These are phyloP conservation scores for Caenorhabditis auriculariae DNA, from an alignment of 2,888 invertebrate genomes.

Conservation along the genomic window DNA sequence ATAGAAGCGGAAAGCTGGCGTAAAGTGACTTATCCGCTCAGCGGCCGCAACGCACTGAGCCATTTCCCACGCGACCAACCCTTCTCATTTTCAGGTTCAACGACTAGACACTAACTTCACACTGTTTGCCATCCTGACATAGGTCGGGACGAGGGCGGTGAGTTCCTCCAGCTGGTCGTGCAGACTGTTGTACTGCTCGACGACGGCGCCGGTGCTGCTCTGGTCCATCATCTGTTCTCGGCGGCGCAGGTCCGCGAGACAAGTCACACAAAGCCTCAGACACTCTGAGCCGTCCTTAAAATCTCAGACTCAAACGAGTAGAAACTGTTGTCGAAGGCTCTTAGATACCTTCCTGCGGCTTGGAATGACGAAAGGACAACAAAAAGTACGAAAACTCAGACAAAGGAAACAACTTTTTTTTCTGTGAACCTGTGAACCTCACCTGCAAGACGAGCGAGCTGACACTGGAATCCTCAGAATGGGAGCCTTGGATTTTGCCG, in stretches of 20 bases:
- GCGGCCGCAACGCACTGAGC: no score
- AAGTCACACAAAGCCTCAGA: conserved; percentile 66
- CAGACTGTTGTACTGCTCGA: conserved; percentile 82
- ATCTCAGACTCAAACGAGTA: background rate
- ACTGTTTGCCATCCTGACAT: conserved; percentile 71
- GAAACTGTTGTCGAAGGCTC: background rate
- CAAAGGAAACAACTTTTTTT: no score
- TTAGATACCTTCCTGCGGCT: no score
- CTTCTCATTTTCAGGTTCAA: no score
- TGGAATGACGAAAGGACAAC: background rate
- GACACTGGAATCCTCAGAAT: conserved; percentile 65
- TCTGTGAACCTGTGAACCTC: conserved; percentile 50
- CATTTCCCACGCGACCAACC: no score
- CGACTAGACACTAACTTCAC: conserved; percentile 66
- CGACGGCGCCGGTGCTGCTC: conserved; percentile 77
- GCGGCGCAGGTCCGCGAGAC: conserved; percentile 74
- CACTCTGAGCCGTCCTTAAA: conserved; percentile 72
- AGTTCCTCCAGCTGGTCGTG: conserved; percentile 78
- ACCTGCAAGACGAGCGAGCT: conserved; percentile 66
- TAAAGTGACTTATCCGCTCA: no score
- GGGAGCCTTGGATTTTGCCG: conserved; percentile 22
- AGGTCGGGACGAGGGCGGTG: conserved; percentile 69
- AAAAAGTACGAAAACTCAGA: background rate
- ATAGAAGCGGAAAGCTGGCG: no score
- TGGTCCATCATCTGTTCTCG: conserved; percentile 80